phyloP scores from a whole-genome alignment of 2,797 vertebrate genomes.

The Microctenopoma steveboyesi region DNA sequence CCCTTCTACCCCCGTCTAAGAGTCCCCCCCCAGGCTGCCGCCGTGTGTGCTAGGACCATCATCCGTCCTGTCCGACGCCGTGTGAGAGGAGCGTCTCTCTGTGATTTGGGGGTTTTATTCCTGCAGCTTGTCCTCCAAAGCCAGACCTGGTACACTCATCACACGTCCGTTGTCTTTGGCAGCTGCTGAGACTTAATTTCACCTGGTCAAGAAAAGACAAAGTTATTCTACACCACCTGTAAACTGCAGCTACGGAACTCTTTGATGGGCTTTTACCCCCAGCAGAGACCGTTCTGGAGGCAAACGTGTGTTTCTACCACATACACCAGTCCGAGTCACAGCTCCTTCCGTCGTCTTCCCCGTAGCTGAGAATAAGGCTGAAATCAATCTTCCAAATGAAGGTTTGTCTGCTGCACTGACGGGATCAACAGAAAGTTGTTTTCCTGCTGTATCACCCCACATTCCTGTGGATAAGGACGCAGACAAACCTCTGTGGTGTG shows the following conservation, averaged over 20 bases:
- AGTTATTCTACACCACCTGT: conserved; percentile 82
- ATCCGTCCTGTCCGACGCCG: conserved; percentile 13
- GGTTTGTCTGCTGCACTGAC: conserved; percentile 35
- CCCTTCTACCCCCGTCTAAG: conserved; percentile 31
- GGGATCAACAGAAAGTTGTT: conserved; percentile 36
- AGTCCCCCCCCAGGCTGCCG: conserved; percentile 24
- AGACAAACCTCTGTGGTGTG: not conserved
- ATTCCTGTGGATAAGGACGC: not conserved
- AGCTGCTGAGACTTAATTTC: conserved; percentile 67
- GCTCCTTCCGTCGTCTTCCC: conserved; percentile 47
- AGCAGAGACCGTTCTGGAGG: conserved; percentile 64
- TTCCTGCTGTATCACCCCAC: not conserved
- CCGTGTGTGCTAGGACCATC: conserved; percentile 58
- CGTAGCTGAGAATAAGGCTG: conserved; percentile 67
- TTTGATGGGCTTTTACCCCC: conserved; percentile 69
- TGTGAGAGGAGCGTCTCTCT: conserved; percentile 39
- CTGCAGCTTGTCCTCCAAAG: conserved; percentile 52
- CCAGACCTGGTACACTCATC: conserved; percentile 81
- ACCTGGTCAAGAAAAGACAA: conserved; percentile 77
- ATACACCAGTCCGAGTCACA: conserved; percentile 78
- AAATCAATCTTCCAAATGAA: conserved; percentile 69
- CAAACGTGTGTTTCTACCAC: conserved; percentile 60
- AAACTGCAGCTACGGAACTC: conserved; percentile 80
- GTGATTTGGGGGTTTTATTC: conserved; percentile 57
- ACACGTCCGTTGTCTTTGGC: conserved; percentile 81